Base-by-base conservation (phyloP, 1,140 invertebrate genomes). In the Paralvinella palmiformis region DNA sequence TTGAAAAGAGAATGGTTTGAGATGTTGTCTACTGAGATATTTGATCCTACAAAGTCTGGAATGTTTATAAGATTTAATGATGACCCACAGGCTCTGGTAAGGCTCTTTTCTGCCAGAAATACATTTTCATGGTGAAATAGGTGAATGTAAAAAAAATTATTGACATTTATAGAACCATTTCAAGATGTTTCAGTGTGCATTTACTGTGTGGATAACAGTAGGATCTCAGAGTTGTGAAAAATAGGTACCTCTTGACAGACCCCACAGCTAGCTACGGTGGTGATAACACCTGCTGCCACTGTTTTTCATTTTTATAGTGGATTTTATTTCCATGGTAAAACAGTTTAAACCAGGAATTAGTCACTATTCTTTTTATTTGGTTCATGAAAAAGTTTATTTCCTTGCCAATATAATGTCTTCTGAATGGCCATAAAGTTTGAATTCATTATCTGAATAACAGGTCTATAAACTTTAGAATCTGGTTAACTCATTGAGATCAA, bases 1-100 rank as follows among this genome's bases (percentile, higher is more conserved):
- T 82, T 96, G 15, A 84, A 92, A 15, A 85, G 92, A 62, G 94
- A 96, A 81, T 96, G 93, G 93, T 94, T 96, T 80, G 91, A 94
- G 70, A 77, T 94, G 62, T 85, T 94, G 50, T 94, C 92, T 82
- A 87, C 86, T 29, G 83, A 89, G 58, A 79, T 96, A 27, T 96
- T 96, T 82, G 91, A 94, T 79, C 85, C 88, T 0, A 45, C 22
- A 35, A 55, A 68, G 20, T 75, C 75, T 24, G 87, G 88, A 0
- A 82, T 96, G 58, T 96, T 95, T 80, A 86, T 85, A 64, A 87
- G 89, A 29, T 92, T 94, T 73, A 87, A 89, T 68, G 91, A 94
- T 71, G 90, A 90, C 32, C 71, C 73, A 58, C 81, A 82, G 69
- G 79, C 75, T 2, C 62, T 82, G 65, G 80, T 80, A 64, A 76